Percentiles rank a stretch among this genome's conserved stretches.
phyloP scores from a whole-genome alignment of 2,888 invertebrate genomes.

The Buathra laborator region DNA sequence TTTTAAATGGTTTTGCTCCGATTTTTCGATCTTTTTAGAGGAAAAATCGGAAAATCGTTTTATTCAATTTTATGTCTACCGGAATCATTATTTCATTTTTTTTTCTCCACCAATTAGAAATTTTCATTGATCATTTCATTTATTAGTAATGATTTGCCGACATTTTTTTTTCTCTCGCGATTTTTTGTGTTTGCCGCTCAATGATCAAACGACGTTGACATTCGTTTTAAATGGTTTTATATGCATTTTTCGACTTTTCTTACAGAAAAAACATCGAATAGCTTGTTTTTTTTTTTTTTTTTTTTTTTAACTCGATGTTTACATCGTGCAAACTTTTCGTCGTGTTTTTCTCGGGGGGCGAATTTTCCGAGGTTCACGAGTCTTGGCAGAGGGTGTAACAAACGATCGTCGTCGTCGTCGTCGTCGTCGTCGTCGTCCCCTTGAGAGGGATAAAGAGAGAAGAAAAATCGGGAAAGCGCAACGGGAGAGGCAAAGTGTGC shows the following conservation, averaged over 20 bases:
- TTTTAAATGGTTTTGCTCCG: no score
- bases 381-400: slow-evolving; percentile 13
- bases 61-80: no score
- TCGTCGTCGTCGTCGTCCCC: background rate
- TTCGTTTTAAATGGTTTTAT: no score
- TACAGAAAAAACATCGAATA: background rate
- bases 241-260: background rate
- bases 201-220: no score
- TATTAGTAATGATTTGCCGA: no score
- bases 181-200: no score
- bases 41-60: no score
- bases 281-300: background rate
- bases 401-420: slow-evolving; percentile 4
- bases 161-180: no score
- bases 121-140: no score
- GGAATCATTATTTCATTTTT: no score
- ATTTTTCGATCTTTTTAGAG: no score
- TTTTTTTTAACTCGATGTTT: background rate
- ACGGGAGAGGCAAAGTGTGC: slow-evolving; percentile 37
- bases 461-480: slow-evolving; percentile 44
- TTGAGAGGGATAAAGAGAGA: slow-evolving; percentile 3
- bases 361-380: slow-evolving; percentile 28
- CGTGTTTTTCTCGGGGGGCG: slow-evolving; percentile 9
- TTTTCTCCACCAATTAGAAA: no score
- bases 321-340: slow-evolving; percentile 8